Evolutionary conservation across 1,140 invertebrate species (phyloP), one percentile per base, ranked within the genome.

Genomic region (Triops cancriformis): DNA sequence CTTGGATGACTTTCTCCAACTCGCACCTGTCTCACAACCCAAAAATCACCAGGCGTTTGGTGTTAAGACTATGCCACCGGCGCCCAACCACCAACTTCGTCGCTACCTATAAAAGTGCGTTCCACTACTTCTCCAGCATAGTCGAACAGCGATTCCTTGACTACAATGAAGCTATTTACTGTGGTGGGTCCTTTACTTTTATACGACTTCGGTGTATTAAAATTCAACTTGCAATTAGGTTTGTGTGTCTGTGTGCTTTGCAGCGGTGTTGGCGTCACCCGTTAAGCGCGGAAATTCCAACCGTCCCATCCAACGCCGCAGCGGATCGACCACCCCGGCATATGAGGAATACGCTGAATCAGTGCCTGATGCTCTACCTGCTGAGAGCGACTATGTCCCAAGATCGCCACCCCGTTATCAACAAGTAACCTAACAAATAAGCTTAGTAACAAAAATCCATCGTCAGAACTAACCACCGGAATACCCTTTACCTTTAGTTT

Each of bases 1-100:
- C 51, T 64, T 64, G 51, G 51, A 64, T 64, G 51, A 64, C 51
- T 64, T 64, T 64, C 51, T 64, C 51, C 51, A 64, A 64, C 51
- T 64, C 51, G 51, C 51, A 64, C 51, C 51, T 64, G 51, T 64
- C 51, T 64, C 23, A 64, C 51, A 64, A 64, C 51, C 51, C 23
- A 64, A 18, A n/a, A 64, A 64, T 64, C 51, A 64, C 6, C 51
- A 64, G 23, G 18, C 51, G 51, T 64, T 64, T 64, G 51, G 23
- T 64, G n/a, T 64, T 64, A 18, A 37, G 51, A 64, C 51, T n/a
- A 64, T 64, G 51, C 51, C 51, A 64, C 51, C 14, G 51, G 51
- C 51, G 51, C 23, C 51, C 18, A 64, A 64, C 51, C 51, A 64
- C 51, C 51, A 64, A 64, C 51, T 23, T 12, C 23, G 6, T 64